Evolutionary conservation across 2,113 vertebrate species (phyloP).

Genomic region (Elephas maximus): DNA sequence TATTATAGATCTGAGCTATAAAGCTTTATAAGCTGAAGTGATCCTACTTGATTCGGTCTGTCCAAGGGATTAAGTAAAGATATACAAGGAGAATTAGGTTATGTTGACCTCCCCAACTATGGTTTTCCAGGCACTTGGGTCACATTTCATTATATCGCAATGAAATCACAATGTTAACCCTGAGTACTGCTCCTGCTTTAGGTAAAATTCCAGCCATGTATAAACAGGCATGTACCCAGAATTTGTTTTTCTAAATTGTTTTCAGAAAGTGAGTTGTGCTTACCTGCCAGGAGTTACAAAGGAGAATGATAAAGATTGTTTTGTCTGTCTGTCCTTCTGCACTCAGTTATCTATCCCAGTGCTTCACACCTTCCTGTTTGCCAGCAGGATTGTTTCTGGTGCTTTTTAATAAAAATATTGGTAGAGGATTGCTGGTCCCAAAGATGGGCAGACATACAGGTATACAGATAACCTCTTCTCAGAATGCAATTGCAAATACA

Average conservation of each 20-base stretch:
- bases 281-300: slow-evolving; percentile 16
- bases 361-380: neutral
- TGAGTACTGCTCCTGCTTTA: neutral
- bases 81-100: neutral
- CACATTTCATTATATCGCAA: neutral
- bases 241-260: slow-evolving; percentile 26
- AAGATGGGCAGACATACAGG: neutral
- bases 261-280: neutral
- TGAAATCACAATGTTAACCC: neutral
- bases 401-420: neutral
- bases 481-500: neutral
- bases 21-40: neutral
- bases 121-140: neutral
- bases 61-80: neutral
- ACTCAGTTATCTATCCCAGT: neutral
- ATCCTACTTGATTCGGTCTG: neutral
- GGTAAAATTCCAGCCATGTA: neutral
- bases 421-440: neutral
- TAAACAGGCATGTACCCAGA: neutral
- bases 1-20: neutral
- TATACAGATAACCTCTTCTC: neutral
- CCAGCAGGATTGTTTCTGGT: neutral
- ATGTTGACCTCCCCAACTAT: neutral
- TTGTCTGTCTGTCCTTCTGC: neutral
- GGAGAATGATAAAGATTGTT: neutral